Conservation (phyloP, 64 coral and sea anemone species). For the Stylophora pistillata region DNA sequence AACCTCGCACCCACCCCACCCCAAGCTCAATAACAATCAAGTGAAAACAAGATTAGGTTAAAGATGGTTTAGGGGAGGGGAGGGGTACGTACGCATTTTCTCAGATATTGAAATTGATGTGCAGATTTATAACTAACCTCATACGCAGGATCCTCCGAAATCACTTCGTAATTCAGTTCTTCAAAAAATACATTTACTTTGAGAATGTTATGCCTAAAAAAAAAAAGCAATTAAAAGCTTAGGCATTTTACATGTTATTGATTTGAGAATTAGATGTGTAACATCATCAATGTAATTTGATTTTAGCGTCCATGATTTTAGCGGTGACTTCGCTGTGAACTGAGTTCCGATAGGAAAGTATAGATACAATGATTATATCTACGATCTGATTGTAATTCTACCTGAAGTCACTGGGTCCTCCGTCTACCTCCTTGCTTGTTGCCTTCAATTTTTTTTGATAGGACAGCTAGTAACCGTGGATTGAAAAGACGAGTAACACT, state of each 20-base stretch:
- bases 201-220: not conserved
- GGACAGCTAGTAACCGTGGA: not conserved
- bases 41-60: too few relatives aligned
- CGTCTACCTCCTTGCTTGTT: not conserved
- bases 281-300: not conserved
- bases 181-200: constrained; percentile 16
- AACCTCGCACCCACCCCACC: too few relatives aligned
- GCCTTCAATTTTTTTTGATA: not conserved
- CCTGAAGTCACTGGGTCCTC: not conserved
- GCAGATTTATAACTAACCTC: not conserved
- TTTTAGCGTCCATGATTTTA: too few relatives aligned
- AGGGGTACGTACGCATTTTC: too few relatives aligned
- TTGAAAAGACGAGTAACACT: too few relatives aligned
- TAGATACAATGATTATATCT: not conserved
- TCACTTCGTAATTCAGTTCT: constrained; percentile 10
- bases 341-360: not conserved
- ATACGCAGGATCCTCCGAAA: constrained; percentile 2
- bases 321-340: not conserved
- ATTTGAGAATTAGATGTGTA: not conserved
- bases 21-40: too few relatives aligned
- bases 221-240: not conserved
- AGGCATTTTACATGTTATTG: too few relatives aligned
- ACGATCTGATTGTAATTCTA: not conserved
- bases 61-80: too few relatives aligned
- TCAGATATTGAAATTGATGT: too few relatives aligned